A percentile compares a stretch with the other conserved stretches of the same genome.
phyloP scores from a whole-genome alignment of 2,113 vertebrate genomes.

The Hippocampus barbouri region DNA sequence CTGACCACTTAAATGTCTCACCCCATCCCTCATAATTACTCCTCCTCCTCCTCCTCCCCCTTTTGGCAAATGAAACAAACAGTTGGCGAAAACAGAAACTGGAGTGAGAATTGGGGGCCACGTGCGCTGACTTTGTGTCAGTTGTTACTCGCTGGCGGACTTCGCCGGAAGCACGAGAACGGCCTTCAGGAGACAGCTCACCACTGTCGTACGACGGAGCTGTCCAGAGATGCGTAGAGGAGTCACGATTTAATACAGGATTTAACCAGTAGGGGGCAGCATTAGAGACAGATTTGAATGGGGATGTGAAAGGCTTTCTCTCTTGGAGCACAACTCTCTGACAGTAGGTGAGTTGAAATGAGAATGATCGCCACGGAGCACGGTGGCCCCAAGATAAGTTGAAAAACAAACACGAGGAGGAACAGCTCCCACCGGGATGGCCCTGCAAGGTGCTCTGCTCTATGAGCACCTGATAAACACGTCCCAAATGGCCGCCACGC shows the following conservation, averaged over 20 bases:
- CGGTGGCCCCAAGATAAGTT: background rate
- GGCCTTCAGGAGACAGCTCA: too few relatives aligned
- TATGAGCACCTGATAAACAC: slow-evolving; percentile 15
- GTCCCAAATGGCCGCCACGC: slow-evolving; percentile 9
- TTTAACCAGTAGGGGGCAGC: too few relatives aligned
- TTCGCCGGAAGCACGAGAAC: too few relatives aligned
- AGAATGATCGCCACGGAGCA: background rate
- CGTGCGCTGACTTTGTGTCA: slow-evolving; percentile 24
- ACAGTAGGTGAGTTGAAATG: background rate
- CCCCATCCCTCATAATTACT: slow-evolving; percentile 24
- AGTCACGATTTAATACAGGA: too few relatives aligned
- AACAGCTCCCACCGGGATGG: slow-evolving; percentile 6
- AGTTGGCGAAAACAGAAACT: slow-evolving; percentile 31
- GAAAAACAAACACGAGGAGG: background rate
- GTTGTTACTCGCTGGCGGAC: slow-evolving; percentile 14
- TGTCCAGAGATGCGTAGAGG: too few relatives aligned
- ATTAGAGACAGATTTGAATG: too few relatives aligned
- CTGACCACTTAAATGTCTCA: slow-evolving; percentile 34
- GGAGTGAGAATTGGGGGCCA: slow-evolving; percentile 14
- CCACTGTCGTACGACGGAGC: too few relatives aligned
- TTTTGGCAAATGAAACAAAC: slow-evolving; percentile 36
- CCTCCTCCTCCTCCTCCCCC: background rate
- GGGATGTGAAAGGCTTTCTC: too few relatives aligned
- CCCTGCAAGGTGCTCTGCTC: slow-evolving; percentile 15
- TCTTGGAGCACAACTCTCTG: background rate